Conservation (phyloP, 2,113 vertebrate genomes). For the Nannobrachium achirus region DNA sequence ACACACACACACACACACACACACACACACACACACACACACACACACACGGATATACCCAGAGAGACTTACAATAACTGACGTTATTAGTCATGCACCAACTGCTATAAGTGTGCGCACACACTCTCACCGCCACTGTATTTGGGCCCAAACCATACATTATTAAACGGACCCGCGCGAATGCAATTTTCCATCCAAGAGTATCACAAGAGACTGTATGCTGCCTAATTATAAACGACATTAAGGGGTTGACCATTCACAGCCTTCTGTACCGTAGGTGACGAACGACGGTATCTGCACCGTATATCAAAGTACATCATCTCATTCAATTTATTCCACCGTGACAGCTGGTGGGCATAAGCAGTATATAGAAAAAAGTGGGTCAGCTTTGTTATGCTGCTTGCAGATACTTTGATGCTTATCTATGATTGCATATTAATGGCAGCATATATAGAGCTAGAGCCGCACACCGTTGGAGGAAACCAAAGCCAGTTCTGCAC, state of each 20-base stretch:
- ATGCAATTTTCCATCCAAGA: not conserved
- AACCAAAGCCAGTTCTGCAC: not conserved
- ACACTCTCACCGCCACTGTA: not conserved
- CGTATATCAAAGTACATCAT: not conserved
- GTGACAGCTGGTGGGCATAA: conserved; percentile 10
- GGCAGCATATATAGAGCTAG: conserved; percentile 1
- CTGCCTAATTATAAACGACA: not conserved
- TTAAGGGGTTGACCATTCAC: not conserved
- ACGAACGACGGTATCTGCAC: too few relatives aligned
- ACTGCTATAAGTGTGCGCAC: not conserved
- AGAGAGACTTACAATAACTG: not conserved
- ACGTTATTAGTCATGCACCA: not conserved
- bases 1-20: not conserved
- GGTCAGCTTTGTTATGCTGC: conserved; percentile 28
- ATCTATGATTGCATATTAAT: conserved; percentile 39
- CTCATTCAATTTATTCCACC: conserved; percentile 8
- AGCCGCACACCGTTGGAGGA: conserved; percentile 5
- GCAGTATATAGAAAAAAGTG: conserved; percentile 20
- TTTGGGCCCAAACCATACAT: not conserved
- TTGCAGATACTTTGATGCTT: conserved; percentile 34
- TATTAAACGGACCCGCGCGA: not conserved
- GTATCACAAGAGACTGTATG: not conserved
- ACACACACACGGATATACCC: not conserved
- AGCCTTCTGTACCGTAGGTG: not conserved
- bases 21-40: not conserved